phyloP scores from a whole-genome alignment of 2,113 vertebrate species.

The Sander vitreus region DNA sequence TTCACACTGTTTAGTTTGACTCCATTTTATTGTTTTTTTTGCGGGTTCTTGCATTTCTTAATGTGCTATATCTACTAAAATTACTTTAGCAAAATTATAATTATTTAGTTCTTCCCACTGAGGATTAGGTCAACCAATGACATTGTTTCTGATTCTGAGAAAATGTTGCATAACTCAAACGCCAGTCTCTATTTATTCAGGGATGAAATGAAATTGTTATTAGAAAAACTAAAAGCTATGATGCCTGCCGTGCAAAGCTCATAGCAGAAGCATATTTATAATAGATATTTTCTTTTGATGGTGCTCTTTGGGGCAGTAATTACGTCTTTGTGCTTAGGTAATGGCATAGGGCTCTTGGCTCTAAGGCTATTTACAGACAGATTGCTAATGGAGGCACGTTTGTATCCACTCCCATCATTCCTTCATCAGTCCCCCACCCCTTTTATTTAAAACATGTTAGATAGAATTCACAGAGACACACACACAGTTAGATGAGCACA shows the following conservation, averaged over 20 bases:
- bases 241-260: constrained; percentile 39
- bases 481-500: neutral
- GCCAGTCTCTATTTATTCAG: neutral
- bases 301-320: constrained; percentile 59
- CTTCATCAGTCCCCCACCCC: constrained; percentile 64
- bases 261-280: constrained; percentile 45
- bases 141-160: neutral
- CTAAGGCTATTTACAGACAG: constrained; percentile 56
- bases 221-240: constrained; percentile 45
- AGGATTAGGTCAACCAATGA: neutral
- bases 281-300: constrained; percentile 41
- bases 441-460: constrained; percentile 61
- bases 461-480: constrained; percentile 39
- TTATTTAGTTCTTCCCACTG: neutral
- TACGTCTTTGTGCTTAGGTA: constrained; percentile 68
- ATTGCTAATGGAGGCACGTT: constrained; percentile 74
- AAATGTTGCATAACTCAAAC: neutral
- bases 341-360: constrained; percentile 62
- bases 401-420: constrained; percentile 66
- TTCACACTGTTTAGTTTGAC: neutral
- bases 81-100: neutral
- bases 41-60: neutral
- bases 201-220: constrained; percentile 12
- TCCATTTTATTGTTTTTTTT: neutral
- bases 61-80: neutral